Evolutionary conservation across 2,113 vertebrate species (phyloP), one percentile per base, ranked within the genome.

Genomic region (Coptodon rendalli): DNA sequence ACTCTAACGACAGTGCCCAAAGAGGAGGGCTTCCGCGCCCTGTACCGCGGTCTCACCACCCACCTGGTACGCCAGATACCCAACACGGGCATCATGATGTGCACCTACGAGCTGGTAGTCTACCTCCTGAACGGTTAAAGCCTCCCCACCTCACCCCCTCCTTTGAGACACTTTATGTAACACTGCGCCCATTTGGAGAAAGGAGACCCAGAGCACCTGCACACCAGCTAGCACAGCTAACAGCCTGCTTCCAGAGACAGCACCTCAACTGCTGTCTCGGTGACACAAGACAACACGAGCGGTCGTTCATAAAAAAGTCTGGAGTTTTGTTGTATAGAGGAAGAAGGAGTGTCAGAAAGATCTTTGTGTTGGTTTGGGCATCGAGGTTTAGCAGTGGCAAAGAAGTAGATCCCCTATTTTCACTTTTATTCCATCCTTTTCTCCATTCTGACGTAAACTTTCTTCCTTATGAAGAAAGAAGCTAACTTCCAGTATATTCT

Each of bases 21-120:
- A 92, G 99, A 99, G 95, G 99, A 99, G 97, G 98, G 99, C 7
- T 99, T 97, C 86, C 96, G 97, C 3, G 97, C 98, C 24, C 97
- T 99, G 29, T 99, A 99, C 95, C 97, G 99, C 68, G 99, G 99
- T 88, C 97, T 99, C 93, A 98, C 97, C 61, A 99, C 98, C 3
- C 99, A 99, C 86, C 96, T 99, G 93, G 95, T 99, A 91, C 98
- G 99, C 91, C 98, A 99, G 96, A 99, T 99, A 92, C 99, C 98
- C 89, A 99, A 99, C 97, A 99, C 98, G 0, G 98, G 98, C 92
- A 99, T 99, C 93, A 98, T 98, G 98, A 99, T 99, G 98, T 98
- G 97, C 95, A 99, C 99, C 91, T 99, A 99, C 78, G 99, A 99
- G 97, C 83, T 99, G 91, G 98, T 99, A 89, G 98, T 99, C 92